Evolutionary conservation across 2,888 invertebrate genomes (phyloP), one percentile per base, ranked within the genome.

Genomic region (Dinocampus coccinellae): DNA sequence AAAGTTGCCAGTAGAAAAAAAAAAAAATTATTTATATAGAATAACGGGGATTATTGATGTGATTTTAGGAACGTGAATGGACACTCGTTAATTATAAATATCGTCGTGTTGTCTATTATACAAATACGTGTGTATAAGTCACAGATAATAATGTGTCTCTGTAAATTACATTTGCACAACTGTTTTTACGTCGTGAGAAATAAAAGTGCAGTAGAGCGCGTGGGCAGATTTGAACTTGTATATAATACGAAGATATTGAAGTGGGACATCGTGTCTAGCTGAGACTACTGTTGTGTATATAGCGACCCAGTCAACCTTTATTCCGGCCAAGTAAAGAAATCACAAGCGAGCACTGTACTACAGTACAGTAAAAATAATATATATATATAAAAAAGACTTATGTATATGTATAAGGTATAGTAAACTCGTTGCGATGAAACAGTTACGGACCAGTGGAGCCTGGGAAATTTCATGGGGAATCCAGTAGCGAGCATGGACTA

Each of bases 11-110:
- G n/a, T n/a, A n/a, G n/a, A n/a, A n/a, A n/a, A n/a, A n/a, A 47
- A 16, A 20, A 47, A 47, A 47, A 16, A 20, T n/a, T n/a, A 16
- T 7, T 7, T 2, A 47, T n/a, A 7, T 16, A 20, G 16, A 47
- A 20, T 77, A 78, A 78, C 78, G 77, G 77, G 77, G 77, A 76
- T 76, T 76, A 77, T 73, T 78, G 73, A 70, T 73, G 75, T 73
- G 76, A 78, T 78, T 76, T 78, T 78, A 78, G 72, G 73, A 75
- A 76, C 74, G 70, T 72, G 76, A 78, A 78, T 78, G 77, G 77
- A 72, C 62, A 70, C 73, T 75, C 75, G 77, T 78, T 78, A 78
- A 77, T 78, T 78, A 76, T 76, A 65, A 58, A 58, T 69, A 70
- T 72, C 75, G 77, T 76, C 76, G 75, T 73, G 76, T 75, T 70